Evolutionary conservation across 2,888 invertebrate genomes (phyloP).

Genomic region (Drosophila testacea): DNA sequence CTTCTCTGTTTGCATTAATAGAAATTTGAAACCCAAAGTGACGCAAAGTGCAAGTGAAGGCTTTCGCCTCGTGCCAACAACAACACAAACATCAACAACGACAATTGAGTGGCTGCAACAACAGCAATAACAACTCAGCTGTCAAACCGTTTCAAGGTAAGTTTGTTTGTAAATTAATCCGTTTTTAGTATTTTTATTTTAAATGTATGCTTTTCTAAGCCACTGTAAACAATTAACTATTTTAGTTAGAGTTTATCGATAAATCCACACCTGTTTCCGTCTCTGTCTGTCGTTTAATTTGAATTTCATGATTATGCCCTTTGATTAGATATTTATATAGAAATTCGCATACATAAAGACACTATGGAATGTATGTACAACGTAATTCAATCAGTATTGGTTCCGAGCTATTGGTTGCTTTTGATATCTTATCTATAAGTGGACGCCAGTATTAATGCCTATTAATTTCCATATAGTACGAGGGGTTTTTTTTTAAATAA

Average conservation of each 20-base stretch:
- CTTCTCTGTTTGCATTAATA: conserved; percentile 47
- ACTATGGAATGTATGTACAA: conserved; percentile 2
- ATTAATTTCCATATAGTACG: conserved; percentile 37
- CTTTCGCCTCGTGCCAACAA: conserved; percentile 43
- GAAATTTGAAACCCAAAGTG: conserved; percentile 48
- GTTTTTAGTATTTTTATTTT: conserved; percentile 42
- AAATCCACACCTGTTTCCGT: conserved; percentile 10
- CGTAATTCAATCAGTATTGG: conserved; percentile 15
- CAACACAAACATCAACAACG: conserved; percentile 42
- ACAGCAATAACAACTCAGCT: conserved; percentile 50
- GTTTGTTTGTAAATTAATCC: conserved; percentile 73
- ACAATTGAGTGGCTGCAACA: conserved; percentile 43
- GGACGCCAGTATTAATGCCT: conserved; percentile 22
- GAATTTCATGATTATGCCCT: background rate
- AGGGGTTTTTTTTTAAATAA: no score
- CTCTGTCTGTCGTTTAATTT: background rate
- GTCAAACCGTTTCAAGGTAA: conserved; percentile 73
- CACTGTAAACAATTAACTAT: conserved; percentile 8
- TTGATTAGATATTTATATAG: conserved; percentile 4
- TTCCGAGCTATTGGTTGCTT: conserved; percentile 10
- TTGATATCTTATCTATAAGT: conserved; percentile 51
- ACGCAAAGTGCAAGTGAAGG: conserved; percentile 56
- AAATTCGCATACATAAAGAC: background rate
- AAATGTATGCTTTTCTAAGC: background rate
- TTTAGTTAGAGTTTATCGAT: conserved; percentile 27